Conservation (phyloP, 1,140 invertebrate genomes). For the Drosophila subobscura region DNA sequence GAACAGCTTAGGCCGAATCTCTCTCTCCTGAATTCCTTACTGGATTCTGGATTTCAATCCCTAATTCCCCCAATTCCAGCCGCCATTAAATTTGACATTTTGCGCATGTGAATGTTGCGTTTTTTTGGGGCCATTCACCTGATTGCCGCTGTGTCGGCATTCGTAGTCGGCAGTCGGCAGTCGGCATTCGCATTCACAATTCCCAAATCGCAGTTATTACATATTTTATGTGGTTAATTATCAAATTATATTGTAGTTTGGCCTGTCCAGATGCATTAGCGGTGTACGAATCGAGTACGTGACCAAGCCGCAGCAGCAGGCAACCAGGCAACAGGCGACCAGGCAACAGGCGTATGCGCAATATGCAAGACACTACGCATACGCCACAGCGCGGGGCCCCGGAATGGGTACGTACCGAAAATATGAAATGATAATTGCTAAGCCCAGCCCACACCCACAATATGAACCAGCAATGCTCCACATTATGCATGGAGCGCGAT, state of each 20-base stretch:
- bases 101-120: background rate
- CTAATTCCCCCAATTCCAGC: background rate
- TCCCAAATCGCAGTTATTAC: slow-evolving; percentile 37
- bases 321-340: no score
- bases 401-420: background rate
- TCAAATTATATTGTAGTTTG: slow-evolving; percentile 63
- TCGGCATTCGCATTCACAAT: slow-evolving; percentile 26
- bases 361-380: slow-evolving; percentile 62
- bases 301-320: slow-evolving; percentile 25
- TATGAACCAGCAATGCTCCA: slow-evolving; percentile 27
- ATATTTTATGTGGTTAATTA: slow-evolving; percentile 66
- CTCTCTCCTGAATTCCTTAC: no score
- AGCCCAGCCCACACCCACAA: slow-evolving; percentile 26
- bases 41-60: no score
- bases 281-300: slow-evolving; percentile 32
- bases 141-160: slow-evolving; percentile 1
- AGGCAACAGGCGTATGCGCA: slow-evolving; percentile 57
- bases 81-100: slow-evolving; percentile 16
- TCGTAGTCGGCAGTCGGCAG: background rate
- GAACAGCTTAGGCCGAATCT: background rate
- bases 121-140: slow-evolving; percentile 19
- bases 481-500: slow-evolving; percentile 56
- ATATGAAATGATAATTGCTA: slow-evolving; percentile 57
- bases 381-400: slow-evolving; percentile 35
- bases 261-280: slow-evolving; percentile 63